phyloP scores from a whole-genome alignment of 1,140 invertebrate genomes.

The Drosophila mayri region DNA sequence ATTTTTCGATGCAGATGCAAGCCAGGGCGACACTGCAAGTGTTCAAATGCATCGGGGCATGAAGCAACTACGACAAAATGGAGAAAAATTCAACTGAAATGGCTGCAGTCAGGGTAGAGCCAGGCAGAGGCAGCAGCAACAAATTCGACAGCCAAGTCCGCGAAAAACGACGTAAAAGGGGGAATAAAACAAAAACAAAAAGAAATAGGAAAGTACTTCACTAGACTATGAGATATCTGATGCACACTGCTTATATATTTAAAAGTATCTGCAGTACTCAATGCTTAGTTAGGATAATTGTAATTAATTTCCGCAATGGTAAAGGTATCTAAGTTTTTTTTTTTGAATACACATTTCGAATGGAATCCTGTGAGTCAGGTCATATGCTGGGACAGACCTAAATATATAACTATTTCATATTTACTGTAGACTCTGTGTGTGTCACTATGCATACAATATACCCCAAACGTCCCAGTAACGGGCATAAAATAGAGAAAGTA shows the following conservation, averaged over 20 bases:
- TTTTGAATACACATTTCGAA: background rate
- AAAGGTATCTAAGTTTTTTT: background rate
- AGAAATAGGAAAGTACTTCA: background rate
- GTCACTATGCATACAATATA: background rate
- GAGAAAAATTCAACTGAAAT: conserved; percentile 47
- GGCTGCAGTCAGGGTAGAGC: background rate
- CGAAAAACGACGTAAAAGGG: conserved; percentile 22
- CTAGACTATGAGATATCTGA: conserved; percentile 6
- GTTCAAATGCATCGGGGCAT: conserved; percentile 75
- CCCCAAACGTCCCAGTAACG: background rate
- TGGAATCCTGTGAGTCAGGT: background rate
- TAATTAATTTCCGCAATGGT: background rate
- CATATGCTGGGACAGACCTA: background rate
- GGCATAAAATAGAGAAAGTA: conserved; percentile 29
- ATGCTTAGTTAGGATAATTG: background rate
- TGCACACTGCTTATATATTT: background rate
- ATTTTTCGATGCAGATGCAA: conserved; percentile 59
- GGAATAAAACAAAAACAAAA: conserved; percentile 7
- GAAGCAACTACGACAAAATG: conserved; percentile 68
- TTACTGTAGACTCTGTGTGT: background rate
- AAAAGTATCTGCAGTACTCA: background rate
- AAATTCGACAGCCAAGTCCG: conserved; percentile 60
- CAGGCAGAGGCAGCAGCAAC: conserved; percentile 34
- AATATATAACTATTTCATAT: background rate
- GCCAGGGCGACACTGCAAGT: conserved; percentile 63